Base-by-base conservation (phyloP, 53 echinoderm and acorn worm species). In the Temnopleurus reevesii region DNA sequence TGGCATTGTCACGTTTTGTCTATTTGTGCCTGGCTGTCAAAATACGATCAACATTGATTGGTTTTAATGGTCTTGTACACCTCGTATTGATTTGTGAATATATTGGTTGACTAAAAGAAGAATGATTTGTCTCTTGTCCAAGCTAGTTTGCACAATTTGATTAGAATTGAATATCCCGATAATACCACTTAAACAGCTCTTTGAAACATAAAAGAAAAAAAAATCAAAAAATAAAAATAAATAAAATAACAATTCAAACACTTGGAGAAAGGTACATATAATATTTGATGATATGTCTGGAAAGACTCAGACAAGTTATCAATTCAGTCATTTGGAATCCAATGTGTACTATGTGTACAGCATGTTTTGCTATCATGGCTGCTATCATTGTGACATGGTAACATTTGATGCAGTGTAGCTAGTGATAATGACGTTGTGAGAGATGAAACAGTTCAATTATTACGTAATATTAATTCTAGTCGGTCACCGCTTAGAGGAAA, bases 21-120 rank as follows among this genome's bases (percentile, higher is more conserved):
- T 17, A 71, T 41, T 71, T 41, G 41, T 71, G 9, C 3, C 41
- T 19, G 15, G 71, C n/a, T 71, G 71, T 71, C 71, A 38, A 19
- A n/a, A 9, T 41, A n/a, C 7, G 8, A 41, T 71, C 41, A 41
- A n/a, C 23, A 41, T 43, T 18, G 71, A 71, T 71, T 41, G 71
- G n/a, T 71, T 71, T 71, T n/a, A 71, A 71, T 71, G 71, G 71
- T n/a, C 41, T 71, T 5, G 71, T 4, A 71, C 71, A 71, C 71
- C 71, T 64, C 5, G 18, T 26, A 34, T 64, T 71, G 71, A 71
- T 41, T 71, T 41, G 23, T 41, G 71, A 71, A 71, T 71, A 26
- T 4, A 24, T 58, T 31, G 58, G 27, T 58, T 24, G 23, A 58
- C 24, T 58, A n/a, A n/a, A n/a, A 41, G 71, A 71, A 36, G 43